phyloP scores from a whole-genome alignment of 92 coral and sea anemone species.

The Hydrozoanthus gracilis region DNA sequence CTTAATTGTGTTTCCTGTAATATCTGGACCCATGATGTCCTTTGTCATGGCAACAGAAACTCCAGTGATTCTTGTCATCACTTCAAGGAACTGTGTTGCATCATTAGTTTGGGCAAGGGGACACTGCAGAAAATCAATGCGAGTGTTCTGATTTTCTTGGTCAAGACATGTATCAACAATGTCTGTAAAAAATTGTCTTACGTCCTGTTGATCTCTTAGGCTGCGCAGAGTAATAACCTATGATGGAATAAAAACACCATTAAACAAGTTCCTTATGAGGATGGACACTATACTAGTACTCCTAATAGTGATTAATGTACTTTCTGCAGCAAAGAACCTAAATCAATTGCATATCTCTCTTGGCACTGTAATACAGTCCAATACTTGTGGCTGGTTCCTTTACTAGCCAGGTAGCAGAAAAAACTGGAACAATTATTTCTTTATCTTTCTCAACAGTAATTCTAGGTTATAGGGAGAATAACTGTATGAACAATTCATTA shows the following conservation, averaged over 20 bases:
- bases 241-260: neutral
- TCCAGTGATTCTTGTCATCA: conserved; percentile 74
- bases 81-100: conserved; percentile 74
- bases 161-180: conserved; percentile 83
- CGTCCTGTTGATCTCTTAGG: conserved; percentile 85
- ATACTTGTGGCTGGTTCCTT: too few species aligned
- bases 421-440: too few species aligned
- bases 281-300: neutral
- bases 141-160: conserved; percentile 73
- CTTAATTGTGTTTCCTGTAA: conserved; percentile 62
- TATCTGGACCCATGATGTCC: conserved; percentile 90
- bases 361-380: too few species aligned
- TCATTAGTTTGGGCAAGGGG: conserved; percentile 86
- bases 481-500: too few species aligned
- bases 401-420: too few species aligned
- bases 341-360: neutral
- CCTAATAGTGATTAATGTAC: neutral
- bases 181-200: conserved; percentile 81
- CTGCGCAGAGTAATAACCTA: conserved; percentile 84
- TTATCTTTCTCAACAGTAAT: too few species aligned
- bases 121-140: conserved; percentile 91
- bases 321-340: neutral
- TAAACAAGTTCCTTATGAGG: too few species aligned
- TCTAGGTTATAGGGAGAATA: too few species aligned
- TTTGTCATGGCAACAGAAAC: conserved; percentile 89